Evolutionary conservation across 53 echinoderm and acorn worm species (phyloP).

Genomic region (Crossaster papposus): DNA sequence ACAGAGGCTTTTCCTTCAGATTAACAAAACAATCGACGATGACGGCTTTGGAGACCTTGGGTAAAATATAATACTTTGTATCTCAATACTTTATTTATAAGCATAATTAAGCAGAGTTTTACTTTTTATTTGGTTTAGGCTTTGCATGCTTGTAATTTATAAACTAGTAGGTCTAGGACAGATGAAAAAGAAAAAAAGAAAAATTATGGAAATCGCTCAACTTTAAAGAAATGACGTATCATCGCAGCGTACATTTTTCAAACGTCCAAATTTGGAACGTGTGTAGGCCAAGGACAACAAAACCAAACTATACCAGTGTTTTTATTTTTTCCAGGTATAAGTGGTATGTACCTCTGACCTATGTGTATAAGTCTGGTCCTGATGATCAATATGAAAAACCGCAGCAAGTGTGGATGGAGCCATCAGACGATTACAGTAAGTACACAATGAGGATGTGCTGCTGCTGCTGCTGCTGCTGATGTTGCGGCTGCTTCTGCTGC

Average conservation of each 20-base stretch:
- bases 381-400: constrained; percentile 61
- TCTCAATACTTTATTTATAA: not conserved
- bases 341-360: constrained; percentile 92
- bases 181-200: too few relatives aligned
- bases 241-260: too few relatives aligned
- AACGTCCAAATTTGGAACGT: too few relatives aligned
- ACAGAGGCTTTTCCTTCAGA: constrained; percentile 58
- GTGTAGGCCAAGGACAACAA: too few relatives aligned
- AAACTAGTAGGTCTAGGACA: too few relatives aligned
- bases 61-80: constrained; percentile 13
- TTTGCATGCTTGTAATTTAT: too few relatives aligned
- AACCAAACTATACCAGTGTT: not conserved
- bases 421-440: constrained; percentile 64
- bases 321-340: constrained; percentile 62
- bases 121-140: too few relatives aligned
- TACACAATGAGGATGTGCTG: not conserved
- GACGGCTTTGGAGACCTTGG: constrained; percentile 73
- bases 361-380: constrained; percentile 60
- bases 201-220: too few relatives aligned
- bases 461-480: not conserved
- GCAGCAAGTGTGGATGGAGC: constrained; percentile 72
- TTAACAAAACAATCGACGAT: constrained; percentile 60
- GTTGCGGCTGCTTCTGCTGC: not conserved
- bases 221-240: too few relatives aligned
- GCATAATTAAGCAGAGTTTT: too few relatives aligned